These are phyloP conservation scores for Macquaria australasica DNA, from an alignment of 2,113 vertebrate genomes.

Conservation along the genomic window DNA sequence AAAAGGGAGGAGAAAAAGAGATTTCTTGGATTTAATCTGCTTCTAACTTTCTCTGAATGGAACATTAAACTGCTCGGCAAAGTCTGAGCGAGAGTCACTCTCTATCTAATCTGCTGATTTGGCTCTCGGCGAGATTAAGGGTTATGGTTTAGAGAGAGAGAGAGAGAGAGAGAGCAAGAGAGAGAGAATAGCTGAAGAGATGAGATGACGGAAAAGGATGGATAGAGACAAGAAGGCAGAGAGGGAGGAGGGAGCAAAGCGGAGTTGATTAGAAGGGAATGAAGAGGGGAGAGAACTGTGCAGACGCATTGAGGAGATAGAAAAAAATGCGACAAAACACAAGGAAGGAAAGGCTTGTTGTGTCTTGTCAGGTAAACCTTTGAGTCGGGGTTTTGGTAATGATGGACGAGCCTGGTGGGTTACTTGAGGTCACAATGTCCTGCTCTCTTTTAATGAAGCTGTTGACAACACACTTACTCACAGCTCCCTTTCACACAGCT, in stretches of 20 bases:
- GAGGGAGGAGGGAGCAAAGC: conserved; percentile 35
- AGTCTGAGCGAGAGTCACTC: conserved; percentile 63
- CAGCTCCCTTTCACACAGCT: conserved; percentile 24
- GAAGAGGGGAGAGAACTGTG: conserved; percentile 11
- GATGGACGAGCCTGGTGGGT: conserved; percentile 5
- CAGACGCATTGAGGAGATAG: neutral
- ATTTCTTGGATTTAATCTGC: conserved; percentile 79
- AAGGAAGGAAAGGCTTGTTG: neutral
- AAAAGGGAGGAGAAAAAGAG: conserved; percentile 33
- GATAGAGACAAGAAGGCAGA: conserved; percentile 44
- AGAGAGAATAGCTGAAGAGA: conserved; percentile 48
- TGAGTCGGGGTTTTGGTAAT: neutral
- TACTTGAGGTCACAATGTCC: conserved; percentile 27
- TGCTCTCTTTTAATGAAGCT: conserved; percentile 42
- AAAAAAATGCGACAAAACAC: neutral
- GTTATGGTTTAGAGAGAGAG: conserved; percentile 63
- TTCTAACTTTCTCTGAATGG: conserved; percentile 79
- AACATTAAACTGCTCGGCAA: conserved; percentile 69
- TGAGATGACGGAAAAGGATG: conserved; percentile 37
- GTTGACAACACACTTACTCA: conserved; percentile 36
- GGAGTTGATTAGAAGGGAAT: conserved; percentile 48
- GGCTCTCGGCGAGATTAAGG: conserved; percentile 78
- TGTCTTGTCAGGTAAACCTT: conserved; percentile 12
- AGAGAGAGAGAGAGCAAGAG: conserved; percentile 46
- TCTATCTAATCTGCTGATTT: conserved; percentile 80